Evolutionary conservation across 1,140 invertebrate genomes (phyloP).

Genomic region (Ips typographus): DNA sequence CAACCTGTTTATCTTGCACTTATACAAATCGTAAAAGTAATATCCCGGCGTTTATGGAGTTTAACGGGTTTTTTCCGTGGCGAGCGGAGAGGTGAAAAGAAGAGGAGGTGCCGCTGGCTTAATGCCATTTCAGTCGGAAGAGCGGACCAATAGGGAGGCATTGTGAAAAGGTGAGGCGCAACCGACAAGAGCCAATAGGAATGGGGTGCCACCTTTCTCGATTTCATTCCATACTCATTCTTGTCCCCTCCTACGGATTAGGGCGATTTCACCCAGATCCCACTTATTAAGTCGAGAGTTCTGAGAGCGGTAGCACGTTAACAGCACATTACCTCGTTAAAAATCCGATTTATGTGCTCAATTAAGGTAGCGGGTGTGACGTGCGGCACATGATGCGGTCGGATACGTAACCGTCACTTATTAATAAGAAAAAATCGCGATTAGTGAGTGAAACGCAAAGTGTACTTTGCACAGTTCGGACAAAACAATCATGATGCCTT

Average conservation of each 20-base stretch:
- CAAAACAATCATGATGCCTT: conserved; percentile 75
- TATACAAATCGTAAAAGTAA: conserved; percentile 47
- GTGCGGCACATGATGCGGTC: conserved; percentile 6
- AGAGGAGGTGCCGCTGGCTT: conserved; percentile 31
- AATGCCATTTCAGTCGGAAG: conserved; percentile 44
- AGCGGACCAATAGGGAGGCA: conserved; percentile 33
- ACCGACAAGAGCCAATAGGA: conserved; percentile 27
- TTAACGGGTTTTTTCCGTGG: conserved; percentile 42
- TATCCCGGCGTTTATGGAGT: conserved; percentile 44
- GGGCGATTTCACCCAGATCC: conserved; percentile 29
- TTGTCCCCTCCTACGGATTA: conserved; percentile 19
- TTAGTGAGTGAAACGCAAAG: neutral
- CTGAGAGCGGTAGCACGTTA: conserved; percentile 47
- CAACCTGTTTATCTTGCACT: conserved; percentile 48
- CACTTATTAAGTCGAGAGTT: conserved; percentile 49
- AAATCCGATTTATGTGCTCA: conserved; percentile 13
- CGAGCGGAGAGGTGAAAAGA: conserved; percentile 40
- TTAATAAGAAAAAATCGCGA: neutral
- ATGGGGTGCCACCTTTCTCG: conserved; percentile 17
- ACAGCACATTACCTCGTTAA: conserved; percentile 14
- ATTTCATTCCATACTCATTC: conserved; percentile 1
- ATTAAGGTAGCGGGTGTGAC: conserved; percentile 12
- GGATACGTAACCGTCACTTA: neutral
- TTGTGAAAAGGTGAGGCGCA: conserved; percentile 13
- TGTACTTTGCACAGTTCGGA: conserved; percentile 8